A percentile compares a stretch with the other conserved stretches of the same genome.
Conservation (phyloP, 2,888 invertebrate species). For the Microctonus aethiopoides region DNA sequence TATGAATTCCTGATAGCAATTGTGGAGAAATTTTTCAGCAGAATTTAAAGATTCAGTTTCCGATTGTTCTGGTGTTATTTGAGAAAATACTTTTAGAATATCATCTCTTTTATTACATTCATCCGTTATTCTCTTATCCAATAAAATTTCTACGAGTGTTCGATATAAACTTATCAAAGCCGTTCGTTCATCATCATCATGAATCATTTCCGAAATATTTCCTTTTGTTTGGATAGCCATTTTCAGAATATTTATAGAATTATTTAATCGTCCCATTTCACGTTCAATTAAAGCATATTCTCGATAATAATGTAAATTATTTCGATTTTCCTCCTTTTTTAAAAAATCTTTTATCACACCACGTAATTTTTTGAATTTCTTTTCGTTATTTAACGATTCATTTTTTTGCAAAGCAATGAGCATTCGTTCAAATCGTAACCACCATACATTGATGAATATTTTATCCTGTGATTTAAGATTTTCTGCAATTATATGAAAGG, state of each 20-base stretch:
- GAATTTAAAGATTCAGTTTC: conserved; percentile 39
- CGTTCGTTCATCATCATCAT: conserved; percentile 56
- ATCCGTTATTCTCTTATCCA: conserved; percentile 46
- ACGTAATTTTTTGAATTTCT: conserved; percentile 68
- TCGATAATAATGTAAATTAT: conserved; percentile 71
- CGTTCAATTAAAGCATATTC: conserved; percentile 75
- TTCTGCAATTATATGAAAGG: conserved; percentile 70
- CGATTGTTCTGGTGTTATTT: conserved; percentile 43
- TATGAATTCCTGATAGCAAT: conserved; percentile 48
- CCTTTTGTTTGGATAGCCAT: conserved; percentile 66
- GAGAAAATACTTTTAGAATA: conserved; percentile 47
- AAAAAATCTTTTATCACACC: conserved; percentile 71
- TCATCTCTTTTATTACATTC: conserved; percentile 39
- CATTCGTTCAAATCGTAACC: conserved; percentile 73
- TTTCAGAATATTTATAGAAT: conserved; percentile 69
- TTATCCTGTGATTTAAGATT: conserved; percentile 65
- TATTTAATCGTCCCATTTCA: conserved; percentile 68
- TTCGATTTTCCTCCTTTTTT: conserved; percentile 70
- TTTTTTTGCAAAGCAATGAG: conserved; percentile 66
- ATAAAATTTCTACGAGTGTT: conserved; percentile 61
- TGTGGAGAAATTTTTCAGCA: conserved; percentile 51
- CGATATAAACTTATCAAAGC: conserved; percentile 66
- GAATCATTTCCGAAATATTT: conserved; percentile 47
- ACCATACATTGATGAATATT: conserved; percentile 72
- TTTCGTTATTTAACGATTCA: conserved; percentile 63